Evolutionary conservation across 2,113 vertebrate genomes (phyloP).

Genomic region (Aegypius monachus): DNA sequence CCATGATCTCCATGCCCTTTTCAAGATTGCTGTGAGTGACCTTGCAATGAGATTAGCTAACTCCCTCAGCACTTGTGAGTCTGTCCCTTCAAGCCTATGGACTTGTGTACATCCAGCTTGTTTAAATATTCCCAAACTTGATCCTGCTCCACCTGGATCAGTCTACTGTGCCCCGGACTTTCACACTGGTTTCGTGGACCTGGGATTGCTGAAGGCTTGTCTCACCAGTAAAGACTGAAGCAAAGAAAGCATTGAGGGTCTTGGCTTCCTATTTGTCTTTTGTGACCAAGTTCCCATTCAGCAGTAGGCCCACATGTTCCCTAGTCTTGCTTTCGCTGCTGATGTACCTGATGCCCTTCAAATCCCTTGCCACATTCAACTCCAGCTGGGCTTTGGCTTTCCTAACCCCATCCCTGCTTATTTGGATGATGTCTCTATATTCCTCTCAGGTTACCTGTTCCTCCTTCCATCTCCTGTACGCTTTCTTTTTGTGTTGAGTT

Average conservation of each 20-base stretch:
- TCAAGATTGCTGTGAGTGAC: not conserved
- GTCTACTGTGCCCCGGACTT: not conserved
- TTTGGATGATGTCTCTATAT: not conserved
- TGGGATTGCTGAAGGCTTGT: not conserved
- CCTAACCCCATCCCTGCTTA: not conserved
- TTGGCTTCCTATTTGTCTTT: not conserved
- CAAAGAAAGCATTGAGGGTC: not conserved
- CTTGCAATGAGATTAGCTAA: not conserved
- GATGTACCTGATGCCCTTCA: not conserved
- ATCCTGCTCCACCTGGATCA: not conserved
- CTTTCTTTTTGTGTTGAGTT: not conserved
- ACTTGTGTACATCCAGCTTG: not conserved
- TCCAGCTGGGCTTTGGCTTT: not conserved
- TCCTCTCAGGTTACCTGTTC: not conserved
- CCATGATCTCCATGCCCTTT: not conserved
- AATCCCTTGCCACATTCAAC: not conserved
- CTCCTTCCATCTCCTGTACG: not conserved
- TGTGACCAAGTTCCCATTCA: not conserved
- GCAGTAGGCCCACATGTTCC: not conserved
- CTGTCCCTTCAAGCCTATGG: not conserved
- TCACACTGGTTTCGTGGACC: not conserved
- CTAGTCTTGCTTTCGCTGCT: not conserved
- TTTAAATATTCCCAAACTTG: not conserved
- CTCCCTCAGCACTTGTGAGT: not conserved
- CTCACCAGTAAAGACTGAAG: not conserved